These are phyloP conservation scores for Leucoraja ocellata DNA, from an alignment of 2,797 vertebrate species.

Conservation along the genomic window DNA sequence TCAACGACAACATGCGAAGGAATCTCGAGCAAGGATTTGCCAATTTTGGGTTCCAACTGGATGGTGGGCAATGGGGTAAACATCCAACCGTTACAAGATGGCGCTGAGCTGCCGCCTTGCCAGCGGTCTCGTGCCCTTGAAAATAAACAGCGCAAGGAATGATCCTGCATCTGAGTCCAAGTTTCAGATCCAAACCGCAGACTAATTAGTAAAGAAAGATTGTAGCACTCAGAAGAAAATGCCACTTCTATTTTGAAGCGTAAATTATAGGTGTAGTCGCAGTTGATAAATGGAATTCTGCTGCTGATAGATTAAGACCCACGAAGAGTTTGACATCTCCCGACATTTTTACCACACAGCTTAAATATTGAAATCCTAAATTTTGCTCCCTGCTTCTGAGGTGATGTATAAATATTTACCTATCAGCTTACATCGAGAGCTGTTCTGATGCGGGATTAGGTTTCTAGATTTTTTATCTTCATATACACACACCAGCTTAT, in stretches of 20 bases:
- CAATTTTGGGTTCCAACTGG: background rate
- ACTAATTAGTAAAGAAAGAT: background rate
- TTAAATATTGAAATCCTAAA: background rate
- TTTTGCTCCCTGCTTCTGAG: background rate
- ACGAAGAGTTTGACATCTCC: background rate
- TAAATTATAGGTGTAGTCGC: background rate
- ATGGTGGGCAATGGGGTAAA: background rate
- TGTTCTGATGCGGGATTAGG: background rate
- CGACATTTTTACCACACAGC: background rate
- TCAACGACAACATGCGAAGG: too few species aligned
- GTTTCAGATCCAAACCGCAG: background rate
- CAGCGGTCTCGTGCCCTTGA: too few species aligned
- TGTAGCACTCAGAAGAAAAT: background rate
- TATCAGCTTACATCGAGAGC: background rate
- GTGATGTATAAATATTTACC: background rate
- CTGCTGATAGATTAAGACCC: background rate
- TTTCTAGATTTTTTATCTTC: background rate
- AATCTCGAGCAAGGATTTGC: too few species aligned
- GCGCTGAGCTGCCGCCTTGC: too few species aligned
- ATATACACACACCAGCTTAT: background rate
- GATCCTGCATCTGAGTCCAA: background rate
- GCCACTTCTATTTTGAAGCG: slow-evolving; percentile 22
- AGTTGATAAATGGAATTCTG: background rate
- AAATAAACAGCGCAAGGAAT: background rate
- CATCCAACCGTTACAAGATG: background rate